A percentile compares a stretch with the other conserved stretches of the same genome.
Conservation (phyloP, 2,797 vertebrate genomes). For the Orestias chungarensis region DNA sequence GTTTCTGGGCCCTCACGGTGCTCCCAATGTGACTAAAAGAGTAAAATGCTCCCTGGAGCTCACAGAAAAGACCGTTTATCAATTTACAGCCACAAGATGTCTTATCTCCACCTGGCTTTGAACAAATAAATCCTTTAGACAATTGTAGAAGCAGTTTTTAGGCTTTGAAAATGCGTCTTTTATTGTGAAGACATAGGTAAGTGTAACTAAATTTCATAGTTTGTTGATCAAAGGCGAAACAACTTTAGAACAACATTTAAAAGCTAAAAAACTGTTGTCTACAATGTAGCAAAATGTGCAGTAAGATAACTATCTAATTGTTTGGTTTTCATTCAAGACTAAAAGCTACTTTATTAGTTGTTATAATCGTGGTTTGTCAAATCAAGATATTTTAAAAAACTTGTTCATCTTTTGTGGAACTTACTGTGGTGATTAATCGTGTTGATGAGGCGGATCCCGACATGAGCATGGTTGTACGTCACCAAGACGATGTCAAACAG, state of each 20-base stretch:
- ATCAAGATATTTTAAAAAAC: background rate
- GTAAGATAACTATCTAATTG: background rate
- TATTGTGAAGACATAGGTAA: background rate
- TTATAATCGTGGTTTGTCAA: background rate
- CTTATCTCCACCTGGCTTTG: background rate
- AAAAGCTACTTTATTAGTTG: background rate
- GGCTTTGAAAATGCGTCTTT: too few species aligned
- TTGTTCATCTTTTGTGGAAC: conserved; percentile 37
- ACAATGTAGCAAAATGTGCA: background rate
- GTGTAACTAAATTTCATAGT: background rate
- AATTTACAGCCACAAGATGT: background rate
- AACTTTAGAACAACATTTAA: background rate
- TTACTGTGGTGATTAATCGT: conserved; percentile 98
- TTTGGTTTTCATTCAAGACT: background rate
- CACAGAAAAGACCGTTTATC: background rate
- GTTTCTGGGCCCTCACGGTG: background rate
- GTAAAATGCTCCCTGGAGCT: background rate
- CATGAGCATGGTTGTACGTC: conserved; percentile 97
- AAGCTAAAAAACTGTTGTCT: too few species aligned
- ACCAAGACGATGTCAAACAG: conserved; percentile 95
- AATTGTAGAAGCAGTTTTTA: background rate
- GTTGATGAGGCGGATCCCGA: conserved; percentile 96
- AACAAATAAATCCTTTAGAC: background rate
- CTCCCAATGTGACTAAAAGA: background rate
- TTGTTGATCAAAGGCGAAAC: background rate